Percentiles rank a stretch among this genome's conserved stretches.
Conservation (phyloP, 1,140 invertebrate species). For the Drosophila lacteicornis region DNA sequence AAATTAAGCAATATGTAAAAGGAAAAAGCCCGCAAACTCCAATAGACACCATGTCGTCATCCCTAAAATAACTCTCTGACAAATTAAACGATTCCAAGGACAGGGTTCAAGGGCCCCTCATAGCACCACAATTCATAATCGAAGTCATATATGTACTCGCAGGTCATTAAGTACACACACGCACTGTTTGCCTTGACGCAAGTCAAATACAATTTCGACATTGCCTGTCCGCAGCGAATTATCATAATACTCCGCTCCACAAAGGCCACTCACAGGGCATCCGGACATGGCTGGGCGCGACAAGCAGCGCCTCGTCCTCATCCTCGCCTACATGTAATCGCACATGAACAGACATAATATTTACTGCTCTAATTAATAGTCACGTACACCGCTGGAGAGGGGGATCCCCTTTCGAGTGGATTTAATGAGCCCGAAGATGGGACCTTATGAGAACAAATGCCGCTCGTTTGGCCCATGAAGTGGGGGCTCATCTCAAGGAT, state of each 20-base stretch:
- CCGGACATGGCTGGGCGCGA: conserved; percentile 6
- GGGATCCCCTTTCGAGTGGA: conserved; percentile 9
- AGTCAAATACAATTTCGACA: conserved; percentile 55
- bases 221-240: conserved; percentile 58
- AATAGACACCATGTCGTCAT: neutral
- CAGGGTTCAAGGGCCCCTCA: conserved; percentile 19
- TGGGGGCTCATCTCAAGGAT: conserved; percentile 17
- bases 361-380: conserved; percentile 67
- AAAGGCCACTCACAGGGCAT: neutral
- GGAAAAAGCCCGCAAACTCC: neutral
- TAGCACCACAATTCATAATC: conserved; percentile 19
- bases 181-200: conserved; percentile 26
- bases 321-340: conserved; percentile 38
- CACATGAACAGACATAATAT: conserved; percentile 66
- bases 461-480: conserved; percentile 30
- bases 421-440: conserved; percentile 36
- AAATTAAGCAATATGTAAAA: too few relatives aligned
- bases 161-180: conserved; percentile 25
- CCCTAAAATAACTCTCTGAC: neutral
- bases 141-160: conserved; percentile 7
- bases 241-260: conserved; percentile 43
- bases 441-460: conserved; percentile 42
- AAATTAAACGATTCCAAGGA: too few relatives aligned
- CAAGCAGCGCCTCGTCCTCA: neutral
- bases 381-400: conserved; percentile 31